Base-by-base conservation (phyloP, 2,113 vertebrate species). In the Etia nguti region DNA sequence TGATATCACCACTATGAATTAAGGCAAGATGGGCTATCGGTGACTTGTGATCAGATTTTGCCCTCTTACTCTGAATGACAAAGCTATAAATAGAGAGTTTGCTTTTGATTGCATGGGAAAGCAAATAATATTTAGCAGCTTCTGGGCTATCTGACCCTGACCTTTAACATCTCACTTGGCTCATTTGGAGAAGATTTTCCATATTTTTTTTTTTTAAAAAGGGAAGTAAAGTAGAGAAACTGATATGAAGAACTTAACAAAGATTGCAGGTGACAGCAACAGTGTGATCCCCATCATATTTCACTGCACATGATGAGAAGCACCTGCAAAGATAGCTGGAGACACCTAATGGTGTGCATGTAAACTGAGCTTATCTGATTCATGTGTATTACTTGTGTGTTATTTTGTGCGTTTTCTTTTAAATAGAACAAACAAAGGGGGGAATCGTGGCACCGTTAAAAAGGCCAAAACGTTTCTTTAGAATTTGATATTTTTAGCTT, bases 1-100 rank as follows among this genome's bases (percentile, higher is more conserved):
- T 94, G 90, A 94, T 93, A 95, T 95, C 94, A 96, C 89, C 87
- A 81, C 81, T 31, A 81, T 57, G 43, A 88, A 88, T 90, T 79
- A 89, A 88, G 85, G 84, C 68, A 83, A 89, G 80, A 52, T 80
- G 48, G 59, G 80, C 81, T 55, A 41, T 83, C 77, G 56, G 46
- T 81, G 79, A 79, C 48, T 82, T 80, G 62, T 87, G 84, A 86
- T 88, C 48, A 77, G 62, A 87, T 83, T 73, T 80, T 86, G n/a
- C 68, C 65, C 50, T 88, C 43, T 48, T 75, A 81, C 24, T 31
- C 41, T 24, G 24, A 75, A 80, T 57, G 18, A 85, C 65, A 81
- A 29, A 62, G 3, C 4, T 80, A 77, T 13, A 29, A 50, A 13
- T 3, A 10, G 11, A 16, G 24, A 38, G 11, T 38, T 65, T 22